These are phyloP conservation scores for Sepiola atlantica DNA, from an alignment of 2,888 invertebrate genomes.

Conservation along the genomic window DNA sequence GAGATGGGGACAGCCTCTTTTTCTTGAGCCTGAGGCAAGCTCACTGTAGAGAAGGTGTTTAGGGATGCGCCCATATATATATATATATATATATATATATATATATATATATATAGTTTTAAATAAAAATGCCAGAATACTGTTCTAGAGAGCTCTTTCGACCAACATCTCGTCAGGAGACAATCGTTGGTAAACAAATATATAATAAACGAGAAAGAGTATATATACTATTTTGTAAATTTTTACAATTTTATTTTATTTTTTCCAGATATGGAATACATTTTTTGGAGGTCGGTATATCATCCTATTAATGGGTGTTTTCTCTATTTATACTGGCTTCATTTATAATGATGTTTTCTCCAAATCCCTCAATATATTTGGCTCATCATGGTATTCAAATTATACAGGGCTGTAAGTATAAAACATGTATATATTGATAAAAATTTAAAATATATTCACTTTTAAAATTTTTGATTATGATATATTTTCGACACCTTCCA, in stretches of 20 bases:
- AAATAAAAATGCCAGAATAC: no score
- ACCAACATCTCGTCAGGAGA: no score
- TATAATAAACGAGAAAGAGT: no score
- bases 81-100: no score
- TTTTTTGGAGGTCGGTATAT: slow-evolving; percentile 99
- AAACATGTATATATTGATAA: not conserved
- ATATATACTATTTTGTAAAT: no score
- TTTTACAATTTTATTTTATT: slow-evolving; percentile 46
- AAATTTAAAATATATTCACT: not conserved
- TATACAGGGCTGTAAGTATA: slow-evolving; percentile 54
- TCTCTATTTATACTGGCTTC: slow-evolving; percentile 98
- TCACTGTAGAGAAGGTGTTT: no score
- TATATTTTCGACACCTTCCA: not conserved
- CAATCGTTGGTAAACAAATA: no score
- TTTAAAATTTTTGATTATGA: not conserved
- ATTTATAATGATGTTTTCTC: slow-evolving; percentile 99
- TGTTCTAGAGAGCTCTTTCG: no score
- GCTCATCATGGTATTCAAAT: slow-evolving; percentile 84
- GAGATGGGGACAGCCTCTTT: no score
- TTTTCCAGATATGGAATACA: slow-evolving; percentile 91
- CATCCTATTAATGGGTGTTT: slow-evolving; percentile 95
- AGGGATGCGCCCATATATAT: no score
- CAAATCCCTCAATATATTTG: slow-evolving; percentile 97
- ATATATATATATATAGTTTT: no score
- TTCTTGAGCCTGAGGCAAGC: no score